phyloP scores from a whole-genome alignment of 1,140 invertebrate genomes.

The Dreissena rostriformis region DNA sequence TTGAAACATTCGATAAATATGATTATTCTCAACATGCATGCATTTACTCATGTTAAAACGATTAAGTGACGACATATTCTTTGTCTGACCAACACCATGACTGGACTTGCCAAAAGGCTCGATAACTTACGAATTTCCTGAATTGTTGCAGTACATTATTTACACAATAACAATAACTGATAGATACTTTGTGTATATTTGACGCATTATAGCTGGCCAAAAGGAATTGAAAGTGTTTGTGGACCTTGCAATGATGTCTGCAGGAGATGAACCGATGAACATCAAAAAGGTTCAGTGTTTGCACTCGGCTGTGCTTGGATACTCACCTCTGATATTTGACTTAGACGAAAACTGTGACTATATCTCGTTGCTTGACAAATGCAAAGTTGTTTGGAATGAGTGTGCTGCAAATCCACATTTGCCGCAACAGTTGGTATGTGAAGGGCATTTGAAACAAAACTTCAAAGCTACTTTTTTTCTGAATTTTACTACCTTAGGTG shows the following conservation, averaged over 20 bases:
- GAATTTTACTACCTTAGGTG: no score
- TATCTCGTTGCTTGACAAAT: slow-evolving; percentile 66
- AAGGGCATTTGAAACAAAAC: not conserved
- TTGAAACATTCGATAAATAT: no score
- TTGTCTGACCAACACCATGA: not conserved
- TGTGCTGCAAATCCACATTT: slow-evolving; percentile 67
- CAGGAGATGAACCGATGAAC: slow-evolving; percentile 74
- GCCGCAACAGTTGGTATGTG: slow-evolving; percentile 70
- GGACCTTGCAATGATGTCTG: slow-evolving; percentile 76
- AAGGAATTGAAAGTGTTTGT: slow-evolving; percentile 79
- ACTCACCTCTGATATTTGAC: slow-evolving; percentile 78
- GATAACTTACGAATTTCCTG: not conserved
- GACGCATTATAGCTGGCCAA: slow-evolving; percentile 57
- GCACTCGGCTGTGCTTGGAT: slow-evolving; percentile 75
- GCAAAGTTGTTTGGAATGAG: slow-evolving; percentile 72
- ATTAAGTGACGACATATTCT: not conserved
- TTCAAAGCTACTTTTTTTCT: no score
- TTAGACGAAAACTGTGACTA: slow-evolving; percentile 62
- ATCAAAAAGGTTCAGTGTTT: slow-evolving; percentile 72
- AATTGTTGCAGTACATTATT: not conserved
- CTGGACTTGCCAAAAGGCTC: no score
- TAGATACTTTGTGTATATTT: not conserved
- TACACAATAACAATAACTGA: not conserved
- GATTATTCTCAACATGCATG: not conserved
- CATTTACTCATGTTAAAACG: not conserved